A percentile compares a stretch with the other conserved stretches of the same genome.
phyloP scores from a whole-genome alignment of 2,888 invertebrate species.

The Epinotia demarniana region DNA sequence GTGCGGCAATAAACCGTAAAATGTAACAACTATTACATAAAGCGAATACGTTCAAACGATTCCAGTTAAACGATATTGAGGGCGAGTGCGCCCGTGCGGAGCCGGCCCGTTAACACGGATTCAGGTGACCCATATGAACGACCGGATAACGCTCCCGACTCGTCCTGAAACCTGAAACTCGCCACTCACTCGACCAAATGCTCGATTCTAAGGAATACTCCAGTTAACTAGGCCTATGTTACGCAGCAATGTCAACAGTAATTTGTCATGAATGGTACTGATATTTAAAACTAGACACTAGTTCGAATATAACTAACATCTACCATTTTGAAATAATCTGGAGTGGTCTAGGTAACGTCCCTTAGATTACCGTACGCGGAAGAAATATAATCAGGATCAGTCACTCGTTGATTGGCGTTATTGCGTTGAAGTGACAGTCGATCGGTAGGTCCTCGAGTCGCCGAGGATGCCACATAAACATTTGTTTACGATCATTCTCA shows the following conservation, averaged over 20 bases:
- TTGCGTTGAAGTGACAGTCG: conserved; percentile 27
- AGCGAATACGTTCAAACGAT: conserved; percentile 39
- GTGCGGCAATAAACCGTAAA: conserved; percentile 28
- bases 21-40: conserved; percentile 33
- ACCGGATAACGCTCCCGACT: conserved; percentile 62
- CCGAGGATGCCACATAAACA: conserved; percentile 59
- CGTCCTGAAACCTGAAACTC: conserved; percentile 58
- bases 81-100: conserved; percentile 55
- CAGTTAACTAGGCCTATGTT: not conserved
- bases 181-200: conserved; percentile 52
- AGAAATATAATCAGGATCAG: not conserved
- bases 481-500: conserved; percentile 66
- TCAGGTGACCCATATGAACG: conserved; percentile 70
- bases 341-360: not conserved
- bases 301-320: too few species aligned
- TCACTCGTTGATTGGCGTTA: conserved; percentile 2
- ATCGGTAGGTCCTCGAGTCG: conserved; percentile 46
- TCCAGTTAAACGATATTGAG: conserved; percentile 52
- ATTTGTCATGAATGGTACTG: not conserved
- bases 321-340: not conserved
- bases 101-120: conserved; percentile 64
- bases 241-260: not conserved
- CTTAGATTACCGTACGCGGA: not conserved
- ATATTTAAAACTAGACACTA: not conserved
- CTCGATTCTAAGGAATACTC: conserved; percentile 41